Percentiles rank a stretch among this genome's conserved stretches.
phyloP scores from a whole-genome alignment of 2,888 invertebrate genomes.

The Nomada ferruginata region DNA sequence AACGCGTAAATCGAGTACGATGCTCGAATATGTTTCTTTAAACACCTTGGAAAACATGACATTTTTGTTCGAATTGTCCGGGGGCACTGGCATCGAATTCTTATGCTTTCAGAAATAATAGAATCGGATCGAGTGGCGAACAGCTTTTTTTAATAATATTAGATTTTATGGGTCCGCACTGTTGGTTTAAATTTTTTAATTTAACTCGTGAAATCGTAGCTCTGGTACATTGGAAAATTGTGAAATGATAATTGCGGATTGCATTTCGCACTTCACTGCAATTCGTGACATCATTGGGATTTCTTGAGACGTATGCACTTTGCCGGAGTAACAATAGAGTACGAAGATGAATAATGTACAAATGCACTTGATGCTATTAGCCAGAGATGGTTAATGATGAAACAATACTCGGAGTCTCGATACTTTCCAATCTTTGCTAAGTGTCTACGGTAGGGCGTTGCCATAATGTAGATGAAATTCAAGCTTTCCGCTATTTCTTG shows the following conservation, averaged over 20 bases:
- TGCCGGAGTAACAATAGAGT: background rate
- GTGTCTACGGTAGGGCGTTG: conserved; percentile 19
- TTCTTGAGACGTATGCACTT: background rate
- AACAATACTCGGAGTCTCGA: conserved; percentile 16
- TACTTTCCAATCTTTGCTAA: conserved; percentile 45
- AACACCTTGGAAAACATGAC: too few relatives aligned
- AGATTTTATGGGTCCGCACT: too few relatives aligned
- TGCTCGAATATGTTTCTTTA: background rate
- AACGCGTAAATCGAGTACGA: background rate
- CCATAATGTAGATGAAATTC: conserved; percentile 20
- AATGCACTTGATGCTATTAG: conserved; percentile 3
- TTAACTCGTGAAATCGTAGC: too few relatives aligned
- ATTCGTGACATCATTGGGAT: background rate
- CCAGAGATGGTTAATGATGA: conserved; percentile 7
- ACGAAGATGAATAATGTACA: background rate
- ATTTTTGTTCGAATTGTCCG: too few relatives aligned
- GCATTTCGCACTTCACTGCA: background rate
- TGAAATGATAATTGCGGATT: background rate
- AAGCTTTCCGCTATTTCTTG: conserved; percentile 22
- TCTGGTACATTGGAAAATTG: too few relatives aligned
- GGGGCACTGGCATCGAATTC: too few relatives aligned
- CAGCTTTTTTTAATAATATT: too few relatives aligned
- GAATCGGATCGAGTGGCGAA: too few relatives aligned
- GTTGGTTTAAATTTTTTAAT: too few relatives aligned
- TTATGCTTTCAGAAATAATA: too few relatives aligned